Evolutionary conservation across 2,888 invertebrate species (phyloP).

Genomic region (Scaptomyza tumidula): DNA sequence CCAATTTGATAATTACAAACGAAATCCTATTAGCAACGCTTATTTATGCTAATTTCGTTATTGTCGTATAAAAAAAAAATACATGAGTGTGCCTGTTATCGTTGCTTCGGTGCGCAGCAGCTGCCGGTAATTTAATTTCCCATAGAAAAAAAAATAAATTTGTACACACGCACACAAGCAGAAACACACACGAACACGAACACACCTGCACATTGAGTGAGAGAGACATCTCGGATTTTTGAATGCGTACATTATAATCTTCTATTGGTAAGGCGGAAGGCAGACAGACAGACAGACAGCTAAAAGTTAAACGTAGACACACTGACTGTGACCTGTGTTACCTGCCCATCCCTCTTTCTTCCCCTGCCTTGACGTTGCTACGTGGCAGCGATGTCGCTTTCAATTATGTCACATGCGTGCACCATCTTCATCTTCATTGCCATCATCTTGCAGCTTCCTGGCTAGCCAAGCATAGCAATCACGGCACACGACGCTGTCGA

Average conservation of each 20-base stretch:
- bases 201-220: not conserved
- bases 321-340: slow-evolving; percentile 29
- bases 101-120: slow-evolving; percentile 36
- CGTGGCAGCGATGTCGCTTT: slow-evolving; percentile 69
- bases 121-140: slow-evolving; percentile 70
- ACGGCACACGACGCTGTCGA: slow-evolving; percentile 22
- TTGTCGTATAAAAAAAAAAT: slow-evolving; percentile 44
- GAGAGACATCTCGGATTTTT: slow-evolving; percentile 44
- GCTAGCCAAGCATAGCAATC: slow-evolving; percentile 60
- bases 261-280: slow-evolving; percentile 57
- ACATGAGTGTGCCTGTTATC: slow-evolving; percentile 73
- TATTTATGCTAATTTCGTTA: slow-evolving; percentile 76
- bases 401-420: slow-evolving; percentile 77
- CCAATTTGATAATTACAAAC: slow-evolving; percentile 76
- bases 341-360: not conserved
- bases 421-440: slow-evolving; percentile 36
- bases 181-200: not conserved
- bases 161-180: slow-evolving; percentile 1
- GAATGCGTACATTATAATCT: slow-evolving; percentile 77
- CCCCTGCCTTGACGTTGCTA: slow-evolving; percentile 31
- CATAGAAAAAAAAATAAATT: slow-evolving; percentile 32
- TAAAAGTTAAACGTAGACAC: slow-evolving; percentile 62
- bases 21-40: slow-evolving; percentile 74
- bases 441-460: slow-evolving; percentile 15
- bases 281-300: slow-evolving; percentile 31